Percentiles rank a stretch among this genome's conserved stretches.
These are phyloP conservation scores for Tachypleus tridentatus DNA, from an alignment of 1,140 invertebrate species.

Conservation along the genomic window DNA sequence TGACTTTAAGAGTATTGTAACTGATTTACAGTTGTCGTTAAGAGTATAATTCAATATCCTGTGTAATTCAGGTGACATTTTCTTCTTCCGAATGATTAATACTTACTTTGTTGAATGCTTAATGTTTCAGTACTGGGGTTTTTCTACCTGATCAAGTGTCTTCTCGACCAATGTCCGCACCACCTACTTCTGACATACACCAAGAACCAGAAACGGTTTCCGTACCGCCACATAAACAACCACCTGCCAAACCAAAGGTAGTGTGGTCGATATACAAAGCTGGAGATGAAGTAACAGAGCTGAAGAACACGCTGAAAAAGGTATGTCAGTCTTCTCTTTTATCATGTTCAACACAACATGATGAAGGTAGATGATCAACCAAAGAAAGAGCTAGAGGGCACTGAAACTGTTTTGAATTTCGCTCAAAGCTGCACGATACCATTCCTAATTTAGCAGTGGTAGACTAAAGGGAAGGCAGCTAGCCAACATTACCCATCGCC, in stretches of 20 bases:
- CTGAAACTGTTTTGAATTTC: not conserved
- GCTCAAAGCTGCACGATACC: not conserved
- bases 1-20: too few species aligned
- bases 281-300: not conserved
- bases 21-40: too few species aligned
- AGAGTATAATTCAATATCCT: too few species aligned
- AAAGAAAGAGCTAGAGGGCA: not conserved
- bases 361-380: too few species aligned
- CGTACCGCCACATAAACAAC: not conserved
- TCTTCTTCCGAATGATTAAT: constrained; percentile 1
- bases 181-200: not conserved
- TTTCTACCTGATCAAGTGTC: constrained; percentile 3
- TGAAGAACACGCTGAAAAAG: not conserved
- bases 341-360: too few species aligned
- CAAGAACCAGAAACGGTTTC: not conserved
- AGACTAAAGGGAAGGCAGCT: not conserved
- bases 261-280: not conserved
- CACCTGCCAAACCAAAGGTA: not conserved
- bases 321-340: not conserved
- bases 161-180: constrained; percentile 3
- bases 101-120: constrained; percentile 3
- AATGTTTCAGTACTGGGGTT: not conserved
- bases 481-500: not conserved
- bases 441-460: not conserved
- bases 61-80: not conserved